Evolutionary conservation across 2,888 invertebrate genomes (phyloP).

Genomic region (Torymus texanus): DNA sequence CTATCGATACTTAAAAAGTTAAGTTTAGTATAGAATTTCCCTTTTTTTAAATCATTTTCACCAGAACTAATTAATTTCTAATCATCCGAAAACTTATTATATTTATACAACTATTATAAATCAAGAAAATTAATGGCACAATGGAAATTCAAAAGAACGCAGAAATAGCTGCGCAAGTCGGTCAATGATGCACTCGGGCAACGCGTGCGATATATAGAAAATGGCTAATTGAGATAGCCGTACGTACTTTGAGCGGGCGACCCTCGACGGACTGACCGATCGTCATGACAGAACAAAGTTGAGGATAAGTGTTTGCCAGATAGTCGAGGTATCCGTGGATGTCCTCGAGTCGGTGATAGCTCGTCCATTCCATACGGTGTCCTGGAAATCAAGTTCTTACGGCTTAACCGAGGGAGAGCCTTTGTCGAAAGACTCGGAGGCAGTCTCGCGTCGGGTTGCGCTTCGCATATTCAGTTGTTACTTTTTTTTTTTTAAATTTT

Average conservation of each 20-base stretch:
- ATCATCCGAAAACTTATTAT: too few species aligned
- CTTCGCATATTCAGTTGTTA: constrained; percentile 62
- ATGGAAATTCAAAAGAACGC: too few species aligned
- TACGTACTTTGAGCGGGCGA: constrained; percentile 80
- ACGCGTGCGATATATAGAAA: too few species aligned
- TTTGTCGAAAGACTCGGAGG: neutral
- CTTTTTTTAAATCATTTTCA: too few species aligned
- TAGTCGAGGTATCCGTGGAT: constrained; percentile 85
- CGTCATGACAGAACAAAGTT: constrained; percentile 82
- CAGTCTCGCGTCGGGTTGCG: constrained; percentile 31
- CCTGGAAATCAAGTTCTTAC: constrained; percentile 65
- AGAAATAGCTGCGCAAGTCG: constrained; percentile 12
- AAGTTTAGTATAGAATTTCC: too few species aligned
- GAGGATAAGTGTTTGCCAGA: constrained; percentile 83
- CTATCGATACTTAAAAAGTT: too few species aligned
- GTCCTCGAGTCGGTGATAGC: constrained; percentile 83
- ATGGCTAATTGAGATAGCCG: too few species aligned
- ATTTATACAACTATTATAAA: too few species aligned
- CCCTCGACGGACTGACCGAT: constrained; percentile 87
- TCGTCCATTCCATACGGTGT: constrained; percentile 85
- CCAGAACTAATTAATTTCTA: too few species aligned
- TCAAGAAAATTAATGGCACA: too few species aligned
- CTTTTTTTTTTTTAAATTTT: neutral
- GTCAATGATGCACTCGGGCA: neutral
- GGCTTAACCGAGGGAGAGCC: constrained; percentile 41